phyloP scores from a whole-genome alignment of 2,888 invertebrate species.

The Cerastis leucographa region DNA sequence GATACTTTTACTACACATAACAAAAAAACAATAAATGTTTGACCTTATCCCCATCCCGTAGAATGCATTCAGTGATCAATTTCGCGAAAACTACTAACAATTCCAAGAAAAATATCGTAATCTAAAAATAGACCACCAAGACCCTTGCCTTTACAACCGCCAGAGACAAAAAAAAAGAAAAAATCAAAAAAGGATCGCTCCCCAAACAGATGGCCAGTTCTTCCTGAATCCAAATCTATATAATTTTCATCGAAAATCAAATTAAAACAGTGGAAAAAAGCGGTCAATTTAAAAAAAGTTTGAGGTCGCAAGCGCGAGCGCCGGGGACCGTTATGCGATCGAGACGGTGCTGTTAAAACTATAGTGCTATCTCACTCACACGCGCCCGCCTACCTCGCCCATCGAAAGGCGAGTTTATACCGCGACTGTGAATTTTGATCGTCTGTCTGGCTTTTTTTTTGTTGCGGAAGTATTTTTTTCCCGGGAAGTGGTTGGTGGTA shows the following conservation, averaged over 20 bases:
- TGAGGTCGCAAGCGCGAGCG: slow-evolving; percentile 80
- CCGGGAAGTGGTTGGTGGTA: slow-evolving; percentile 43
- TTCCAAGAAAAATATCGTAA: slow-evolving; percentile 70
- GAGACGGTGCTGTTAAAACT: slow-evolving; percentile 65
- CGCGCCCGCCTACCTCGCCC: slow-evolving; percentile 84
- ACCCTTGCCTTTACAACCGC: slow-evolving; percentile 35
- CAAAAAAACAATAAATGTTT: slow-evolving; percentile 47
- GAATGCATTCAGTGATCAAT: slow-evolving; percentile 51
- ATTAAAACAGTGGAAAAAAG: slow-evolving; percentile 80
- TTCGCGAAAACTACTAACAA: slow-evolving; percentile 66
- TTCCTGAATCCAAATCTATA: slow-evolving; percentile 69
- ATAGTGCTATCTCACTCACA: slow-evolving; percentile 75
- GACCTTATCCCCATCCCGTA: slow-evolving; percentile 38
- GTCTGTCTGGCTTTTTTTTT: slow-evolving; percentile 69
- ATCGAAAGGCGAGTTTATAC: slow-evolving; percentile 75
- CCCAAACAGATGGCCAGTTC: slow-evolving; percentile 65
- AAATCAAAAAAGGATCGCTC: slow-evolving; percentile 21
- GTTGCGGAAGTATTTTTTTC: slow-evolving; percentile 44
- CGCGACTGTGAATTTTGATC: slow-evolving; percentile 79
- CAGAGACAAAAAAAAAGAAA: slow-evolving; percentile 34
- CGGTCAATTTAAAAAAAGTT: slow-evolving; percentile 76
- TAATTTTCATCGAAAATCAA: slow-evolving; percentile 80
- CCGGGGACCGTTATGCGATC: slow-evolving; percentile 80
- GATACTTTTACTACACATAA: slow-evolving; percentile 31
- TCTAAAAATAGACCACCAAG: slow-evolving; percentile 68